These are phyloP conservation scores for Aspidoscelis tigris DNA, from an alignment of 2,113 vertebrate genomes.

Conservation along the genomic window DNA sequence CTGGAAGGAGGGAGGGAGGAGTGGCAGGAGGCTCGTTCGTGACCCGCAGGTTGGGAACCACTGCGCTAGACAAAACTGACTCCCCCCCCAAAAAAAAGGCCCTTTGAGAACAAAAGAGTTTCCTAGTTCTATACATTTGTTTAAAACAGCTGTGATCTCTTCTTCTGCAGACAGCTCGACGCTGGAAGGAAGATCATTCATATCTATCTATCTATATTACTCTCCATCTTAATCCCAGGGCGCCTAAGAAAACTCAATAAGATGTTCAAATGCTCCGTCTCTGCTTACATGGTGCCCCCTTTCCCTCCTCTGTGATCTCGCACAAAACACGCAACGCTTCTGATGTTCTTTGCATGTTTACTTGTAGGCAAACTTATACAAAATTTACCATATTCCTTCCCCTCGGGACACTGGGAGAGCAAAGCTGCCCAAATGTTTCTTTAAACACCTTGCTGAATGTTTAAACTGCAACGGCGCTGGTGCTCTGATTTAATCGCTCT, in stretches of 20 bases:
- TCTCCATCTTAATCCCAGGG: no score
- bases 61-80: no score
- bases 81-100: no score
- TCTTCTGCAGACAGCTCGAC: not conserved
- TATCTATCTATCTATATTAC: no score
- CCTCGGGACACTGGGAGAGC: not conserved
- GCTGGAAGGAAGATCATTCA: not conserved
- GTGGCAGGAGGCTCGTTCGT: no score
- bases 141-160: not conserved
- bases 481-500: not conserved
- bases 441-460: not conserved
- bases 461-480: not conserved
- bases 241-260: no score
- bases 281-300: not conserved
- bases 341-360: not conserved
- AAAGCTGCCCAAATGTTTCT: constrained; percentile 7
- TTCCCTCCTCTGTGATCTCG: not conserved
- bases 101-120: not conserved
- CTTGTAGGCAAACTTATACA: fast-evolving
- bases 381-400: not conserved
- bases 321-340: not conserved
- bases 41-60: no score
- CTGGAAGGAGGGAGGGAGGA: no score
- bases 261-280: no score
- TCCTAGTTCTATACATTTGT: not conserved